Evolutionary conservation across 2,888 invertebrate genomes (phyloP).

Genomic region (Ptychoptera albimana): DNA sequence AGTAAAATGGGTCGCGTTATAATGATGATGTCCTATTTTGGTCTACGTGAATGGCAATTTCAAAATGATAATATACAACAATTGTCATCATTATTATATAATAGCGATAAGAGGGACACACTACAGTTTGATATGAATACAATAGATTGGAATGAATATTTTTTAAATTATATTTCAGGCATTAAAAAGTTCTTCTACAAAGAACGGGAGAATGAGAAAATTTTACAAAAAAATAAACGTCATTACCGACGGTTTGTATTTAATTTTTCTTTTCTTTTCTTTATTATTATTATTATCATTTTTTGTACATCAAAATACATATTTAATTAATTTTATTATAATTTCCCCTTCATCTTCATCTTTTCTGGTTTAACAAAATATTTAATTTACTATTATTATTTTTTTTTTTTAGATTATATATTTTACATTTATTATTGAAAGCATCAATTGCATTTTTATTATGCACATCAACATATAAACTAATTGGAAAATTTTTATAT

Average conservation of each 20-base stretch:
- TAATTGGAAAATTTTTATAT: too few species aligned
- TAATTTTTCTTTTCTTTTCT: background rate
- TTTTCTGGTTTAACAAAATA: background rate
- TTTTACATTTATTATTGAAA: conserved; percentile 25
- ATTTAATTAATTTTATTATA: conserved; percentile 16
- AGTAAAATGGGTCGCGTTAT: conserved; percentile 27
- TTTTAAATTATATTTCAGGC: conserved; percentile 48
- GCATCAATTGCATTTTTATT: conserved; percentile 24
- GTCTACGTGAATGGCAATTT: conserved; percentile 28
- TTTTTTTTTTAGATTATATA: conserved; percentile 18
- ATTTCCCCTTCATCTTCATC: conserved; percentile 5
- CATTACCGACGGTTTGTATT: conserved; percentile 8
- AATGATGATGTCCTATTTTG: conserved; percentile 31
- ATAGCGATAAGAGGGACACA: conserved; percentile 15
- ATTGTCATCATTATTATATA: conserved; percentile 21
- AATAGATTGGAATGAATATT: conserved; percentile 51
- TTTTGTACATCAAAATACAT: conserved; percentile 10
- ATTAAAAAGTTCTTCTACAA: conserved; percentile 50
- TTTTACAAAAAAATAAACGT: conserved; percentile 3
- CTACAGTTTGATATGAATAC: conserved; percentile 41
- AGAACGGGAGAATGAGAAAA: conserved; percentile 31
- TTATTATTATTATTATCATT: background rate
- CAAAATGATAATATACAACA: conserved; percentile 26
- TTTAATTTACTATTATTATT: background rate
- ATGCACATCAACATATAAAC: conserved; percentile 1